A percentile compares a stretch with the other conserved stretches of the same genome.
Evolutionary conservation across 2,888 invertebrate species (phyloP).

Genomic region (Itoplectis maculator): DNA sequence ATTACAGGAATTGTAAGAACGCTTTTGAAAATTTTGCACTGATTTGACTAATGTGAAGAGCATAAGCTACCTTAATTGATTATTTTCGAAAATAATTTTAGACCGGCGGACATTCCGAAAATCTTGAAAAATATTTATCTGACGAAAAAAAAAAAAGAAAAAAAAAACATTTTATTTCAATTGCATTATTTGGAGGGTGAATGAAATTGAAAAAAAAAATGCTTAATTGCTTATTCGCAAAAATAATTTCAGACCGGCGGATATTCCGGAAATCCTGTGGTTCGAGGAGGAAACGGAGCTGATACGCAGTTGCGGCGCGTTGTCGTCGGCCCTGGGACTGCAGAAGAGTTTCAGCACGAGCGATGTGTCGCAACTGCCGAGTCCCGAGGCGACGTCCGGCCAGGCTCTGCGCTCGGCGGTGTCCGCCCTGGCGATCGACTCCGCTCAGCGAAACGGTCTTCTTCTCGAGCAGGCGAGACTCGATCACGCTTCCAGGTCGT

Average conservation of each 20-base stretch:
- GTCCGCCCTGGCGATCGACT: constrained; percentile 87
- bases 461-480: constrained; percentile 87
- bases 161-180: no score
- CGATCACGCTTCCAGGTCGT: constrained; percentile 89
- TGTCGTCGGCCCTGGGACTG: constrained; percentile 92
- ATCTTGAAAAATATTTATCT: no score
- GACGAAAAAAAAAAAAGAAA: no score
- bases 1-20: no score
- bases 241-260: constrained; percentile 85
- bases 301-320: constrained; percentile 91
- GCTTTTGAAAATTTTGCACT: no score
- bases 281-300: constrained; percentile 92
- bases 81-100: no score
- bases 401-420: constrained; percentile 83
- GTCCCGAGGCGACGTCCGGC: constrained; percentile 84
- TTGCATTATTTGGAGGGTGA: no score
- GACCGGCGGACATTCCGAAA: no score
- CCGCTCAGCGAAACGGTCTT: constrained; percentile 86
- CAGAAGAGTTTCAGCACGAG: constrained; percentile 94
- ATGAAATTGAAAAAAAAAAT: not conserved
- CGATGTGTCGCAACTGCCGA: constrained; percentile 89
- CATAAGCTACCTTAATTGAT: no score
- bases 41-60: no score
- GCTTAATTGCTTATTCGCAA: not conserved
- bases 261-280: constrained; percentile 88